Evolutionary conservation across 2,888 invertebrate genomes (phyloP).

Genomic region (Trichopoda pennipes): DNA sequence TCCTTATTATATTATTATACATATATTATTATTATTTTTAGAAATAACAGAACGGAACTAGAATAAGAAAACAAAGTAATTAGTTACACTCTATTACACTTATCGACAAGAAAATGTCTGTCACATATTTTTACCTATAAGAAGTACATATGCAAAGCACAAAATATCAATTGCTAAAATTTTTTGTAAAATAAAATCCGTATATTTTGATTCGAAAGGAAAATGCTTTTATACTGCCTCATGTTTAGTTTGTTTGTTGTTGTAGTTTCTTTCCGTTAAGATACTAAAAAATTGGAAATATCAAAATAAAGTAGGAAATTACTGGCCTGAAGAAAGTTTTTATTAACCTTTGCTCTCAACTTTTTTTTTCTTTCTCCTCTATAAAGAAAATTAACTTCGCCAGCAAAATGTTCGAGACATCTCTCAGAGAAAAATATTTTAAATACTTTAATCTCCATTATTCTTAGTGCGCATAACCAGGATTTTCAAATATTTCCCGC

Average conservation of each 20-base stretch:
- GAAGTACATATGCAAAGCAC: not conserved
- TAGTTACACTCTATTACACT: slow-evolving; percentile 26
- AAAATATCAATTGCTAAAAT: not conserved
- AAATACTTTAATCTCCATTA: not conserved
- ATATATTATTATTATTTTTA: not conserved
- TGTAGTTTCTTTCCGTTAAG: not conserved
- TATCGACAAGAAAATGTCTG: slow-evolving; percentile 14
- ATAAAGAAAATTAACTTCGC: not conserved
- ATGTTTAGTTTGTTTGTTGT: too few relatives aligned
- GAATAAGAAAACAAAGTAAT: slow-evolving; percentile 28
- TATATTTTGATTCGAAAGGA: not conserved
- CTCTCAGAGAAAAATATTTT: not conserved
- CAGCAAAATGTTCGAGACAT: not conserved
- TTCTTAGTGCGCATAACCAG: slow-evolving; percentile 36
- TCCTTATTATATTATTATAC: not conserved
- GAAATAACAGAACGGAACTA: slow-evolving; percentile 46
- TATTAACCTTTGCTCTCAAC: slow-evolving; percentile 60
- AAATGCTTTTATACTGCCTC: not conserved
- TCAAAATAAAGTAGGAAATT: slow-evolving; percentile 68
- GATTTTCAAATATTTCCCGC: slow-evolving; percentile 66
- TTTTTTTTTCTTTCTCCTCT: not conserved
- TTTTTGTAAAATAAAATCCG: not conserved
- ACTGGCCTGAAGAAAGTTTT: slow-evolving; percentile 73
- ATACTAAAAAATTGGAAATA: slow-evolving; percentile 26
- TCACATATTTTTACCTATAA: not conserved